These are phyloP conservation scores for Drosophila gaucha DNA, from an alignment of 2,888 invertebrate genomes.

Conservation along the genomic window DNA sequence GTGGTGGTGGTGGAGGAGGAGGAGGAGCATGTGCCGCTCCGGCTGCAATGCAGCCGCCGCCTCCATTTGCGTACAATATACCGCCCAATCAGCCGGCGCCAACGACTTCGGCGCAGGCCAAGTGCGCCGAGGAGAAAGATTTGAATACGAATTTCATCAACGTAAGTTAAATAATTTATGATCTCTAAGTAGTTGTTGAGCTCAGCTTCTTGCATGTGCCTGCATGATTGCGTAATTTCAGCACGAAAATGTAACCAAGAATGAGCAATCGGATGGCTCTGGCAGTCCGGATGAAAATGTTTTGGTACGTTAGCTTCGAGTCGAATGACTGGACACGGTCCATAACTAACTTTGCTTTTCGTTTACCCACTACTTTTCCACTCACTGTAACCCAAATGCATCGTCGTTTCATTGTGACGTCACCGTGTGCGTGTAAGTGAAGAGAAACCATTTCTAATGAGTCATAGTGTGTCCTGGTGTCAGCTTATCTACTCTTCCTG, in stretches of 20 bases:
- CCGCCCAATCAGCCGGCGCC: slow-evolving; percentile 71
- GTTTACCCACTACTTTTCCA: slow-evolving; percentile 23
- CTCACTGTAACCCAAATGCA: slow-evolving; percentile 31
- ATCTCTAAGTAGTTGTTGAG: slow-evolving; percentile 10
- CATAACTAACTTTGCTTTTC: slow-evolving; percentile 62
- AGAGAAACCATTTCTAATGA: slow-evolving; percentile 43
- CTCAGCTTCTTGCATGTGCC: slow-evolving; percentile 54
- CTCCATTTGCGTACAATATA: slow-evolving; percentile 86
- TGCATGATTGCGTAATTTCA: slow-evolving; percentile 79
- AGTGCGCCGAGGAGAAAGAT: slow-evolving; percentile 86
- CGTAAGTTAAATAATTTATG: slow-evolving; percentile 81
- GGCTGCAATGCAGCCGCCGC: slow-evolving; percentile 53
- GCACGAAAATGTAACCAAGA: slow-evolving; percentile 87
- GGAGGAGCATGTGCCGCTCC: slow-evolving; percentile 75
- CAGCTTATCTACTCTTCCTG: slow-evolving; percentile 22
- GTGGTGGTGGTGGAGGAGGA: slow-evolving; percentile 69
- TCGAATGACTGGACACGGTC: slow-evolving; percentile 24
- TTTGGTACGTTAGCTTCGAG: slow-evolving; percentile 87
- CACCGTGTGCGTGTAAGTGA: slow-evolving; percentile 58
- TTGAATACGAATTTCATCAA: slow-evolving; percentile 87
- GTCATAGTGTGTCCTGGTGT: slow-evolving; percentile 42
- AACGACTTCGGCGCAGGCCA: slow-evolving; percentile 77
- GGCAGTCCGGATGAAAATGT: slow-evolving; percentile 90
- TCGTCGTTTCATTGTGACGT: slow-evolving; percentile 49
- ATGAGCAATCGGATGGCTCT: slow-evolving; percentile 86